Conservation (phyloP, 2,888 invertebrate species). For the Dryocosmus kuriphilus region DNA sequence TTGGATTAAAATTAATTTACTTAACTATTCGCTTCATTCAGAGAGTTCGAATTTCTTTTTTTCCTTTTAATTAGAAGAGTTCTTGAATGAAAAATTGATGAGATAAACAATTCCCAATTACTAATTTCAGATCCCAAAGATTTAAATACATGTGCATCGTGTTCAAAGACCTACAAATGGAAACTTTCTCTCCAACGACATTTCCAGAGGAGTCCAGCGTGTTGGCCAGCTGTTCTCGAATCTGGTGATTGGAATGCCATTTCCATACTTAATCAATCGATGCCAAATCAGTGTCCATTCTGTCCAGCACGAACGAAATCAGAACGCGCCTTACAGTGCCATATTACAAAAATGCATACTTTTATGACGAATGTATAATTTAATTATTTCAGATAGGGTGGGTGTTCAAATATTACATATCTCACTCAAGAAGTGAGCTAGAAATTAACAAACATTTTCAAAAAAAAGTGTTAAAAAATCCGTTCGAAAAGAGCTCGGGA, state of each 20-base stretch:
- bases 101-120: background rate
- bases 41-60: too few relatives aligned
- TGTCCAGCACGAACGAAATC: constrained; percentile 72
- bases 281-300: constrained; percentile 73
- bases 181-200: constrained; percentile 75
- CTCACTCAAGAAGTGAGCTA: too few relatives aligned
- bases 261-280: background rate
- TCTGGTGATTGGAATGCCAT: constrained; percentile 64
- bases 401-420: background rate
- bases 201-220: constrained; percentile 72
- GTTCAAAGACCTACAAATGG: constrained; percentile 76
- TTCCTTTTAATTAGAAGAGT: too few relatives aligned
- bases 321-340: constrained; percentile 72
- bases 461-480: too few relatives aligned
- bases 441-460: too few relatives aligned
- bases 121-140: background rate
- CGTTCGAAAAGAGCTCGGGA: too few relatives aligned
- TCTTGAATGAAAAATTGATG: too few relatives aligned
- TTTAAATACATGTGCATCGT: constrained; percentile 67
- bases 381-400: too few relatives aligned
- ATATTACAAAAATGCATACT: constrained; percentile 68
- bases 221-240: constrained; percentile 72
- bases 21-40: too few relatives aligned
- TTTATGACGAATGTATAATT: background rate
- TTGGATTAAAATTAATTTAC: too few relatives aligned